Percentiles rank a stretch among this genome's conserved stretches.
Evolutionary conservation across 2,797 vertebrate species (phyloP).

Genomic region (Mus spretus): DNA sequence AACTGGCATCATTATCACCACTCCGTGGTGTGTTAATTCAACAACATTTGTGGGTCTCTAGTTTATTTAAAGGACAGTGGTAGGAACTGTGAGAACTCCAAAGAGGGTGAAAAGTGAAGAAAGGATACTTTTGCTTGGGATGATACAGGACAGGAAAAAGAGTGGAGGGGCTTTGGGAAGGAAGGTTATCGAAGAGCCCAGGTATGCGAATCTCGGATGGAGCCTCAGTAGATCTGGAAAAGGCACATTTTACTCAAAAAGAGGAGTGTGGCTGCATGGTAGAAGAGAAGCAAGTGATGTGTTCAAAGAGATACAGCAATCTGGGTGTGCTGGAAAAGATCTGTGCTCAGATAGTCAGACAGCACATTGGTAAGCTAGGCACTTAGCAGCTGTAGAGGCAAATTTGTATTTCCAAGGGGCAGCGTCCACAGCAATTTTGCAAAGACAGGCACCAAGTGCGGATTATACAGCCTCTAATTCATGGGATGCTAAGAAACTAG

Average conservation of each 20-base stretch:
- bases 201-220: not conserved
- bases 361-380: not conserved
- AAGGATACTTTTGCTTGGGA: not conserved
- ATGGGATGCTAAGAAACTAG: not conserved
- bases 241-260: not conserved
- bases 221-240: not conserved
- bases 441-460: not conserved
- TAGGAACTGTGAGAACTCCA: slow-evolving; percentile 20
- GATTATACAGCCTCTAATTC: not conserved
- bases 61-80: slow-evolving; percentile 3
- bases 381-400: not conserved
- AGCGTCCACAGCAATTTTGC: not conserved
- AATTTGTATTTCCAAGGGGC: not conserved
- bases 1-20: slow-evolving; percentile 55
- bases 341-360: not conserved
- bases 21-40: slow-evolving; percentile 45
- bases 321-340: slow-evolving; percentile 9
- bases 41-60: slow-evolving; percentile 26
- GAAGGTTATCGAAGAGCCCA: not conserved
- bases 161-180: slow-evolving; percentile 4
- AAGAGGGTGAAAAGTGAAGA: not conserved
- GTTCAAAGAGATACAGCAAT: not conserved
- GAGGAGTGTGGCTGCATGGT: not conserved
- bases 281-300: not conserved
- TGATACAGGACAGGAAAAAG: not conserved